Evolutionary conservation across 2,113 vertebrate species (phyloP).

Genomic region (human): GRCh38 chr3:117176501-117177000

Average conservation of each 20-base stretch:
- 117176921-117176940: background rate
- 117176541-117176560: background rate
- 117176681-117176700: background rate
- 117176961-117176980: background rate
- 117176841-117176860: background rate
- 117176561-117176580: background rate
- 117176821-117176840: background rate
- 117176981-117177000: background rate
- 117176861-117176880: background rate
- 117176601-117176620: background rate
- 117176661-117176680: background rate
- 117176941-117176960: background rate
- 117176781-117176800: background rate
- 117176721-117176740: background rate
- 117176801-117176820: background rate
- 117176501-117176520: background rate
- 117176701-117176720: background rate
- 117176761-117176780: background rate
- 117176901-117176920: background rate
- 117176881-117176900: background rate
- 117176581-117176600: background rate
- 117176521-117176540: conserved; percentile 14
- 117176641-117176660: background rate
- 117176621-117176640: background rate
- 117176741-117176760: background rate